phyloP scores from a whole-genome alignment of 2,888 invertebrate genomes.

The Tuta absoluta region DNA sequence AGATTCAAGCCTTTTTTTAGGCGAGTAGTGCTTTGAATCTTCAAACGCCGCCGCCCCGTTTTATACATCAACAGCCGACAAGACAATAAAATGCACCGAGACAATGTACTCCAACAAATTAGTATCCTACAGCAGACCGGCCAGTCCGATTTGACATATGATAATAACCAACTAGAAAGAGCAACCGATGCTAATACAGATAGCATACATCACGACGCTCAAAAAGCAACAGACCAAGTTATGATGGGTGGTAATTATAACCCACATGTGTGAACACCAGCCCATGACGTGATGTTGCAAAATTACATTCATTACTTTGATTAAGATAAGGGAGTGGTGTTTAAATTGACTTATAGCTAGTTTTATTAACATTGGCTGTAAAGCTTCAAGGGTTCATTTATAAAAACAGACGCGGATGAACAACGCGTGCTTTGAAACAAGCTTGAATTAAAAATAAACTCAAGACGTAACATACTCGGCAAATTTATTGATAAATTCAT shows the following conservation, averaged over 20 bases:
- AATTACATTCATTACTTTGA: constrained; percentile 37
- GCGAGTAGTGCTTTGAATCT: neutral
- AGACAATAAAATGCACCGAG: constrained; percentile 45
- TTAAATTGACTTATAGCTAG: constrained; percentile 22
- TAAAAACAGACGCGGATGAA: neutral
- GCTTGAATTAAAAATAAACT: neutral
- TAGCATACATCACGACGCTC: neutral
- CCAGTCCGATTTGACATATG: constrained; percentile 19
- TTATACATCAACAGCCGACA: constrained; percentile 52
- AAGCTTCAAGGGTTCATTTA: neutral
- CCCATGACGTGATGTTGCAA: constrained; percentile 43
- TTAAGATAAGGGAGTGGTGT: constrained; percentile 27
- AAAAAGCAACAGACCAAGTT: constrained; percentile 19
- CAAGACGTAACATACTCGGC: neutral
- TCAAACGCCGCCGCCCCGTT: constrained; percentile 34
- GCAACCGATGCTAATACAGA: neutral
- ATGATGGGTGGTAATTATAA: constrained; percentile 38
- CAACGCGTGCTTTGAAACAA: neutral
- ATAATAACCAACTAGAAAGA: constrained; percentile 10
- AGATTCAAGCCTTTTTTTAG: too few relatives aligned
- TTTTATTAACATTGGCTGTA: constrained; percentile 9
- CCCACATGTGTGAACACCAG: constrained; percentile 41
- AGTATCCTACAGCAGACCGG: constrained; percentile 12
- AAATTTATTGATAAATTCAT: too few relatives aligned
- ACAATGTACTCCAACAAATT: constrained; percentile 42